Evolutionary conservation across 2,113 vertebrate species (phyloP).

Genomic region (Mustela nigripes): DNA sequence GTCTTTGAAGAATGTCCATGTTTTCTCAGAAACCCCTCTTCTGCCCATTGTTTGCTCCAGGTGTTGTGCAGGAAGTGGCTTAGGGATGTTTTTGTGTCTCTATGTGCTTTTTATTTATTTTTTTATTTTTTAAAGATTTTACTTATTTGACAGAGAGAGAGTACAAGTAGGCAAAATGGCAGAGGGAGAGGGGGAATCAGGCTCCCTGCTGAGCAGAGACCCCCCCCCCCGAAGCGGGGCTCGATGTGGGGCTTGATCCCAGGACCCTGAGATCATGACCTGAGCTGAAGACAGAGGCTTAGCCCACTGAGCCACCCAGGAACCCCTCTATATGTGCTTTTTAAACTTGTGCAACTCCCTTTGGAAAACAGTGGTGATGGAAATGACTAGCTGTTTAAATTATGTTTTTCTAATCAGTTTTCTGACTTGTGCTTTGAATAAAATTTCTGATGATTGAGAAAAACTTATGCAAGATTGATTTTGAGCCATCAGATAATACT

Average conservation of each 20-base stretch:
- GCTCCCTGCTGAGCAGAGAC: no score
- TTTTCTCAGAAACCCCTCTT: neutral
- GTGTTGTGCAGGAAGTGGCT: neutral
- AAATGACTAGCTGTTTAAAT: neutral
- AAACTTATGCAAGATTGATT: neutral
- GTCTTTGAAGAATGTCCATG: neutral
- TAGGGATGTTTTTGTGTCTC: neutral
- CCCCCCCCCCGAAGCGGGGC: no score
- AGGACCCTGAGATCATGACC: no score
- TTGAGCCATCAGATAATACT: neutral
- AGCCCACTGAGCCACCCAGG: no score
- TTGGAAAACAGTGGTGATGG: neutral
- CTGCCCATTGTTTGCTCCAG: neutral
- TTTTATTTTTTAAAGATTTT: neutral
- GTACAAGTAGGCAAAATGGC: no score
- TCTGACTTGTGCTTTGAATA: neutral
- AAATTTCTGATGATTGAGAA: neutral
- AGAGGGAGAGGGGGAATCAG: no score
- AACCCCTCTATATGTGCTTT: neutral
- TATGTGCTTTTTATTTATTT: neutral
- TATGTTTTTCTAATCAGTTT: conserved; percentile 12
- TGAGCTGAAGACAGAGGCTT: no score
- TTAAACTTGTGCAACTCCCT: neutral
- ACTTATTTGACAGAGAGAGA: no score
- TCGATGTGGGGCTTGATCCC: no score